Percentiles rank a stretch among this genome's conserved stretches.
Evolutionary conservation across 2,113 vertebrate species (phyloP).

Genomic region (Ochotona princeps): DNA sequence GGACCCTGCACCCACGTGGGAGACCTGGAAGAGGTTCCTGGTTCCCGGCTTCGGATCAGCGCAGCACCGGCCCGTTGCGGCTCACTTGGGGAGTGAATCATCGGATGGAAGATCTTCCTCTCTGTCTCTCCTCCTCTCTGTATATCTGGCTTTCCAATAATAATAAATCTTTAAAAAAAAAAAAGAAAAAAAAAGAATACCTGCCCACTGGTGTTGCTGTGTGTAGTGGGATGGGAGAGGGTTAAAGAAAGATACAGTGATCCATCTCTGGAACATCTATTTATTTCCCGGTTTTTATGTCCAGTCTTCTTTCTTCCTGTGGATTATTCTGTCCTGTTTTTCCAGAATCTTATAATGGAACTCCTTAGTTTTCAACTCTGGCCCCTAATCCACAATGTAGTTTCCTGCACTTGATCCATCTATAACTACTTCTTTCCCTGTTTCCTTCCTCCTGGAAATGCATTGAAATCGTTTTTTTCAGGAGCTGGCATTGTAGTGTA

Average conservation of each 20-base stretch:
- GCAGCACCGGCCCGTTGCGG: too few relatives aligned
- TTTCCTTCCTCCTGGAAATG: background rate
- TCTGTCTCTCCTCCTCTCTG: too few relatives aligned
- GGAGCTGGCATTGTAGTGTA: too few relatives aligned
- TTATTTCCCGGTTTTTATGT: background rate
- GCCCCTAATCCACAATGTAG: background rate
- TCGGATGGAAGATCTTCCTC: too few relatives aligned
- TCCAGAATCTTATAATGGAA: background rate
- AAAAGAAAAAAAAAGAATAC: too few relatives aligned
- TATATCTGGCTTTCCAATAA: too few relatives aligned
- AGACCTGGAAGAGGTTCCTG: too few relatives aligned
- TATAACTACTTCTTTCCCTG: background rate
- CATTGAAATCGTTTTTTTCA: background rate
- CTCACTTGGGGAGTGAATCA: too few relatives aligned
- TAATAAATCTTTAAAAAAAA: too few relatives aligned
- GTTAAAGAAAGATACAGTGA: background rate
- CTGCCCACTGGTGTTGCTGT: background rate
- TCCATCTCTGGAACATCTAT: background rate
- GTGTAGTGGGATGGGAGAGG: background rate
- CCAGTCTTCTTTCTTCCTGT: background rate
- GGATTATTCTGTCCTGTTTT: background rate
- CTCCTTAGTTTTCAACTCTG: background rate
- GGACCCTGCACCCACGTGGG: too few relatives aligned
- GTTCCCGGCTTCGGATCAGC: too few relatives aligned
- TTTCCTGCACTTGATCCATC: background rate